phyloP scores from a whole-genome alignment of 2,113 vertebrate species.

The Prochilodus magdalenae region DNA sequence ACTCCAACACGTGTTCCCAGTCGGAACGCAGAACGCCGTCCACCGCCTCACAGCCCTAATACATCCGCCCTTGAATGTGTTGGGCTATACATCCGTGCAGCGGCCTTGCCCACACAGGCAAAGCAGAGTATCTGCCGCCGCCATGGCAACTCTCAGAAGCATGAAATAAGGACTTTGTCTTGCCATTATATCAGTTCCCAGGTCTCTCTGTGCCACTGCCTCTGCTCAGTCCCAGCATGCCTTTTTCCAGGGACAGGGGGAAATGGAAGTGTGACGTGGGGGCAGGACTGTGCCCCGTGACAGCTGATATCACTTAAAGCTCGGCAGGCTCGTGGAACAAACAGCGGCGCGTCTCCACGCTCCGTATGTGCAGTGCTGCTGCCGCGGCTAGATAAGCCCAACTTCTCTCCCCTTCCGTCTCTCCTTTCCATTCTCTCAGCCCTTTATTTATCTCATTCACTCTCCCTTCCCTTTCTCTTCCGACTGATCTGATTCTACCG shows the following conservation, averaged over 20 bases:
- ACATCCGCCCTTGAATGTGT: not conserved
- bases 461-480: conserved; percentile 40
- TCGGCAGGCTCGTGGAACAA: conserved; percentile 46
- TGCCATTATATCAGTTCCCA: conserved; percentile 37
- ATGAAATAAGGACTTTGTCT: conserved; percentile 39
- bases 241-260: conserved; percentile 58
- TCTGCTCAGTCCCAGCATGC: conserved; percentile 55
- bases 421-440: not conserved
- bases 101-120: conserved; percentile 23
- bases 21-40: not conserved
- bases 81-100: conserved; percentile 2
- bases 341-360: conserved; percentile 32
- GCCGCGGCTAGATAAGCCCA: conserved; percentile 56
- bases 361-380: conserved; percentile 38
- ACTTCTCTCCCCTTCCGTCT: conserved; percentile 39
- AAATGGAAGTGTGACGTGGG: conserved; percentile 3
- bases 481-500: conserved; percentile 52
- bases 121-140: conserved; percentile 40
- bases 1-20: not conserved
- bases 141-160: conserved; percentile 7
- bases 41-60: not conserved
- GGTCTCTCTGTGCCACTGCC: conserved; percentile 44
- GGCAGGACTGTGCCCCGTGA: conserved; percentile 55
- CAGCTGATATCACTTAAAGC: conserved; percentile 61
- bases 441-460: not conserved